A percentile compares a stretch with the other conserved stretches of the same genome.
These are phyloP conservation scores for Carassius auratus DNA, from an alignment of 2,113 vertebrate genomes.

Conservation along the genomic window DNA sequence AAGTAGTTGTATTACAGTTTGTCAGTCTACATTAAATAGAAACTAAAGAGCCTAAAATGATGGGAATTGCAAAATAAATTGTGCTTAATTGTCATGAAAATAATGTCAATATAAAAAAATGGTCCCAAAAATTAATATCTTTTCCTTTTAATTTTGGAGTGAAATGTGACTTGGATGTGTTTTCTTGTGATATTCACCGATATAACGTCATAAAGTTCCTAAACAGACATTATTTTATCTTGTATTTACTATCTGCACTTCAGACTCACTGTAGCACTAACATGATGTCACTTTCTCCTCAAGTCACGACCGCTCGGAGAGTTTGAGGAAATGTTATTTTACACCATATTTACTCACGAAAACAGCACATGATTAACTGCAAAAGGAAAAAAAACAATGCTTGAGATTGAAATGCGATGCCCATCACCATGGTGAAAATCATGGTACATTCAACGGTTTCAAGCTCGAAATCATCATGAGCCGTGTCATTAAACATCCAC, in stretches of 20 bases:
- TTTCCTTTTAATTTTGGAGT: neutral
- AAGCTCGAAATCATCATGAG: conserved; percentile 9
- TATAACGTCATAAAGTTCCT: neutral
- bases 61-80: neutral
- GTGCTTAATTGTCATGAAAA: neutral
- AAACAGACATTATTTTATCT: neutral
- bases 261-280: neutral
- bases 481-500: conserved; percentile 38
- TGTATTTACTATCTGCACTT: neutral
- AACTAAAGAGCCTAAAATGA: too few relatives aligned
- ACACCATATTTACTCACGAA: conserved; percentile 38
- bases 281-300: neutral
- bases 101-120: neutral
- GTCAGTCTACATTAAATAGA: too few relatives aligned
- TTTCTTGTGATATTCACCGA: neutral
- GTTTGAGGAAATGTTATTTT: neutral
- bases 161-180: neutral
- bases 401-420: conserved; percentile 24
- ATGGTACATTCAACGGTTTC: conserved; percentile 35
- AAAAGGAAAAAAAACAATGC: conserved; percentile 40
- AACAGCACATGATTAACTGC: conserved; percentile 31
- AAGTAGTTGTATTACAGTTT: too few relatives aligned
- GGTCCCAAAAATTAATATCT: too few relatives aligned
- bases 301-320: neutral
- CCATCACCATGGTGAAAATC: conserved; percentile 41